Percentiles rank a stretch among this genome's conserved stretches.
Evolutionary conservation across 2,113 vertebrate species (phyloP).

Genomic region (Ursus arctos): DNA sequence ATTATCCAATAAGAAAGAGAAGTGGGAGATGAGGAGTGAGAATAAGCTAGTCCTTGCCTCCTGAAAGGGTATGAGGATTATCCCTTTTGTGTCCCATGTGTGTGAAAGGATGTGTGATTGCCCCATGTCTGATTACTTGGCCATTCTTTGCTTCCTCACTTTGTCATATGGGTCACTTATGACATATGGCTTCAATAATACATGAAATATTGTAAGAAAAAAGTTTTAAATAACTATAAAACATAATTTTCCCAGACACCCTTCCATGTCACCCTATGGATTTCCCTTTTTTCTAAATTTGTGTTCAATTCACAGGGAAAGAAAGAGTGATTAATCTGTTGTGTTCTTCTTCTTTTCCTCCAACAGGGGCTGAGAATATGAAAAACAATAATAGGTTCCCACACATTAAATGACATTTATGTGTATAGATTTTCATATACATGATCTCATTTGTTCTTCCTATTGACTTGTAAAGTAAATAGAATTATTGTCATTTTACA

Average conservation of each 20-base stretch:
- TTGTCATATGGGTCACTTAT: background rate
- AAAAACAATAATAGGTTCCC: background rate
- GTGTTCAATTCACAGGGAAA: background rate
- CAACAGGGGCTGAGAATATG: background rate
- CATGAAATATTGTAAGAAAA: background rate
- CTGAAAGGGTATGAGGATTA: background rate
- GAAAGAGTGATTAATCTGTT: background rate
- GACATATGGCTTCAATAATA: background rate
- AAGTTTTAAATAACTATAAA: background rate
- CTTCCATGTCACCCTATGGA: background rate
- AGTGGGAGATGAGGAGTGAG: background rate
- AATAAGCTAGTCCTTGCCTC: background rate
- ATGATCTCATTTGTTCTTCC: background rate
- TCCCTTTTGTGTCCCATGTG: background rate
- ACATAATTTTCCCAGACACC: background rate
- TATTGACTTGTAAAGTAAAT: background rate
- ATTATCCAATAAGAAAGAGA: background rate
- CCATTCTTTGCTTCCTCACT: background rate
- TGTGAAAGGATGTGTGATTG: background rate
- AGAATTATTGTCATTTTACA: background rate
- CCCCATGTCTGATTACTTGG: background rate
- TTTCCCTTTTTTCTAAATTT: background rate
- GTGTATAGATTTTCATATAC: background rate
- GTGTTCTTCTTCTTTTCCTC: background rate
- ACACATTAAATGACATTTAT: background rate